Percentiles rank a stretch among this genome's conserved stretches.
Conservation (phyloP, 2,888 invertebrate species). For the Andrena marginata region DNA sequence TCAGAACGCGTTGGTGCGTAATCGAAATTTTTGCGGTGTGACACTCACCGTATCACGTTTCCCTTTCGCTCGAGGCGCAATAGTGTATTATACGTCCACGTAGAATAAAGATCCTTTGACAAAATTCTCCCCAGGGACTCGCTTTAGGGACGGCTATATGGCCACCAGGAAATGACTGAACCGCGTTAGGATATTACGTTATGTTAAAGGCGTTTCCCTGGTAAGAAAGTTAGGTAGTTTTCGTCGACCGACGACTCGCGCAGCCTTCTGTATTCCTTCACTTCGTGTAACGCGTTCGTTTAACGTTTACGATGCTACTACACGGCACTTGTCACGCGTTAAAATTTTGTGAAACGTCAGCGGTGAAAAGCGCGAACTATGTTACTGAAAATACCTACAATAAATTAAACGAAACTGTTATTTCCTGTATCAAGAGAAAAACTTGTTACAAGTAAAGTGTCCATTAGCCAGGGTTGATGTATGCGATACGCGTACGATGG, state of each 20-base stretch:
- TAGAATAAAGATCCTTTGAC: slow-evolving; percentile 85
- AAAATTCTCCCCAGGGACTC: slow-evolving; percentile 84
- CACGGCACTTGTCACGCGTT: not conserved
- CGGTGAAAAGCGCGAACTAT: too few species aligned
- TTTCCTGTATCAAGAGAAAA: too few species aligned
- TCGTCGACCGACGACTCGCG: slow-evolving; percentile 26
- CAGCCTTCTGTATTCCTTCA: slow-evolving; percentile 12
- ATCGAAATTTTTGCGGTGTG: slow-evolving; percentile 76
- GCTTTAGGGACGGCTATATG: slow-evolving; percentile 81
- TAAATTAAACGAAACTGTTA: not conserved
- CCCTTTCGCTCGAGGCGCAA: slow-evolving; percentile 79
- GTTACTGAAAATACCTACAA: not conserved
- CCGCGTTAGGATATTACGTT: slow-evolving; percentile 85
- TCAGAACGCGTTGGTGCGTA: slow-evolving; percentile 67
- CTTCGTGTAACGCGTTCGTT: not conserved
- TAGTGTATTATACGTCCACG: slow-evolving; percentile 83
- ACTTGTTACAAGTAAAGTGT: too few species aligned
- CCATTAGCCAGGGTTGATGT: too few species aligned
- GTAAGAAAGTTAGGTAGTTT: slow-evolving; percentile 63
- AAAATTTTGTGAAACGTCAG: too few species aligned
- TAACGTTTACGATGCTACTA: not conserved
- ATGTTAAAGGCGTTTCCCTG: slow-evolving; percentile 75
- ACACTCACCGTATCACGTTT: slow-evolving; percentile 80
- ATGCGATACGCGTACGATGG: too few species aligned
- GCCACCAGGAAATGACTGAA: slow-evolving; percentile 85